Conservation (phyloP, 1,140 invertebrate genomes). For the Drosophila repletoides region DNA sequence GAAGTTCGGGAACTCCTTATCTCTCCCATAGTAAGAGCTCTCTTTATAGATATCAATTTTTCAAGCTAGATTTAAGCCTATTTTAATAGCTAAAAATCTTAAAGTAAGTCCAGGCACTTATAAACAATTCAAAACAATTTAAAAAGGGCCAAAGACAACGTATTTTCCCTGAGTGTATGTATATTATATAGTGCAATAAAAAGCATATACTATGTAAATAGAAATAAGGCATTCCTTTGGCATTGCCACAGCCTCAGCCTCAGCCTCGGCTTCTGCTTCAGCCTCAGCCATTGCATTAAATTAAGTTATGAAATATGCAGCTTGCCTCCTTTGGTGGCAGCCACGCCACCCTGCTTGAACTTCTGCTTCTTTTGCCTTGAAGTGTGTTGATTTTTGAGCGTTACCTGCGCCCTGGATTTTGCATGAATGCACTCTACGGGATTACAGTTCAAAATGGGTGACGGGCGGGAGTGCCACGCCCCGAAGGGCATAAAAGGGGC, state of each 20-base stretch:
- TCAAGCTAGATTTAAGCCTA: no score
- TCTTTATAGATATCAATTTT: no score
- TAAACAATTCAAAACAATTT: no score
- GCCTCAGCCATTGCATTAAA: conserved; percentile 61
- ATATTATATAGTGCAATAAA: background rate
- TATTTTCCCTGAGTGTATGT: no score
- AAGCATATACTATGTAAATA: conserved; percentile 26
- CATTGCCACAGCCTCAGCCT: background rate
- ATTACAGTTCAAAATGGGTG: conserved; percentile 26
- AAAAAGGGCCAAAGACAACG: no score
- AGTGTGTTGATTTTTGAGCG: conserved; percentile 55
- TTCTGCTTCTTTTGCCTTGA: background rate
- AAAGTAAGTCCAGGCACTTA: no score
- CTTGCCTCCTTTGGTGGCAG: background rate
- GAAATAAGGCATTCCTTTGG: conserved; percentile 23
- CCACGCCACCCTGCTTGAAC: background rate
- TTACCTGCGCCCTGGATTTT: conserved; percentile 51
- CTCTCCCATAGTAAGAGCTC: no score
- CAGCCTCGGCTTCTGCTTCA: background rate
- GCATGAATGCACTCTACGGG: conserved; percentile 68
- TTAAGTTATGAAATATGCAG: conserved; percentile 70
- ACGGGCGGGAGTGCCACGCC: background rate
- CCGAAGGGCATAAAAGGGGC: background rate
- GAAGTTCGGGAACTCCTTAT: no score
- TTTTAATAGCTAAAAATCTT: no score